Percentiles rank a stretch among this genome's conserved stretches.
These are phyloP conservation scores for Microctonus brassicae DNA, from an alignment of 2,888 invertebrate genomes.

Conservation along the genomic window DNA sequence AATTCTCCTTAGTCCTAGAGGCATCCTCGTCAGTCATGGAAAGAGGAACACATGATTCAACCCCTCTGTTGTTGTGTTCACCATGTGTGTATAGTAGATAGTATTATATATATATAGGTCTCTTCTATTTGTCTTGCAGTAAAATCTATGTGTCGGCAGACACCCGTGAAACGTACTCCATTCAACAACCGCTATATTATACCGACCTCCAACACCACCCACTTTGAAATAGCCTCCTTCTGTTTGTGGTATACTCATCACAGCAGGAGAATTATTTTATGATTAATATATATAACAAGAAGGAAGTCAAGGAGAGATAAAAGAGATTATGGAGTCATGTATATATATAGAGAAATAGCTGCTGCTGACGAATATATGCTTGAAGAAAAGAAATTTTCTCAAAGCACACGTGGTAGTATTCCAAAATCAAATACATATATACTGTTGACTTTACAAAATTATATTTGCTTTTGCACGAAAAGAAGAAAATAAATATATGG, in stretches of 20 bases:
- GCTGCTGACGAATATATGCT: background rate
- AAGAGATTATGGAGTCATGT: too few species aligned
- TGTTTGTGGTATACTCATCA: background rate
- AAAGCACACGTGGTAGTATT: too few species aligned
- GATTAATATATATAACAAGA: too few species aligned
- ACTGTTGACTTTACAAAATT: too few species aligned
- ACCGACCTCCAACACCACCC: background rate
- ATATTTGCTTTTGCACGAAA: too few species aligned
- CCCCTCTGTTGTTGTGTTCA: background rate
- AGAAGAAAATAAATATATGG: too few species aligned
- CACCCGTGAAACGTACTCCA: slow-evolving; percentile 60
- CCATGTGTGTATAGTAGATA: background rate
- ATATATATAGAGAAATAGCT: too few species aligned
- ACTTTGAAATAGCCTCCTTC: background rate
- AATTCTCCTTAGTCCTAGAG: slow-evolving; percentile 11
- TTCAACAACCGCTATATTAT: slow-evolving; percentile 53
- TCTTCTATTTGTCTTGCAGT: slow-evolving; percentile 44
- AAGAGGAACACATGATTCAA: slow-evolving; percentile 1
- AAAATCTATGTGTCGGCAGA: slow-evolving; percentile 56
- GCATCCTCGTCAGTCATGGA: slow-evolving; percentile 15
- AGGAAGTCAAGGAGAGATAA: background rate
- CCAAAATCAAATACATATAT: too few species aligned
- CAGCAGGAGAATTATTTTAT: background rate
- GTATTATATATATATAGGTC: background rate
- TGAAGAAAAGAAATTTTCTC: background rate